These are phyloP conservation scores for Malaclemys terrapin DNA, from an alignment of 2,113 vertebrate genomes.

Conservation along the genomic window DNA sequence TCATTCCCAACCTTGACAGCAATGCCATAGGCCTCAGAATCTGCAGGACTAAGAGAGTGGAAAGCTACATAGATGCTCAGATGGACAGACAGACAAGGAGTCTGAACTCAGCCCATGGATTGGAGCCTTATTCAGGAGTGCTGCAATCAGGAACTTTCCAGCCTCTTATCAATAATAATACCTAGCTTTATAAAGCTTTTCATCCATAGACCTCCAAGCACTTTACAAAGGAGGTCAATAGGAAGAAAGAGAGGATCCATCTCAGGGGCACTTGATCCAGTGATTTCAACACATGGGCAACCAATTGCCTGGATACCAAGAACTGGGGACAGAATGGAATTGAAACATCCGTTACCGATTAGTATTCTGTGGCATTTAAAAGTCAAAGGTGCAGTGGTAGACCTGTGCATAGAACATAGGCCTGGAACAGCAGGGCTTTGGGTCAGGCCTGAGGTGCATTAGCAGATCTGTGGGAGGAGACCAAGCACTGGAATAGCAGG, in stretches of 20 bases:
- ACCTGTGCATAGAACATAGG: background rate
- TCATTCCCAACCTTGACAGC: background rate
- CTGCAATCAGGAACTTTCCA: background rate
- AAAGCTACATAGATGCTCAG: background rate
- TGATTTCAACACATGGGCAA: background rate
- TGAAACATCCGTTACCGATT: background rate
- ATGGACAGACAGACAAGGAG: background rate
- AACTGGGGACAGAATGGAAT: background rate
- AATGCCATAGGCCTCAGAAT: background rate
- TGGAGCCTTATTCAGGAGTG: background rate
- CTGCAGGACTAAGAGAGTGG: background rate
- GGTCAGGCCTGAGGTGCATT: rapidly evolving
- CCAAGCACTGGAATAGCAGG: background rate
- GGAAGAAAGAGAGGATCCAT: background rate
- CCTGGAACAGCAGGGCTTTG: background rate
- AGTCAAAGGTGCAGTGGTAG: background rate
- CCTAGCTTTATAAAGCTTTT: background rate
- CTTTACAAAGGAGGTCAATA: background rate
- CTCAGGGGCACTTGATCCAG: background rate
- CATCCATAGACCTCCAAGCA: background rate
- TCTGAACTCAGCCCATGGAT: background rate
- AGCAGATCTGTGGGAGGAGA: rapidly evolving
- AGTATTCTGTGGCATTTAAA: rapidly evolving
- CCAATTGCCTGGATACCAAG: background rate
- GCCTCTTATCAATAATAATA: background rate